Conservation (phyloP, 2,888 invertebrate species). For the Apoda limacodes region DNA sequence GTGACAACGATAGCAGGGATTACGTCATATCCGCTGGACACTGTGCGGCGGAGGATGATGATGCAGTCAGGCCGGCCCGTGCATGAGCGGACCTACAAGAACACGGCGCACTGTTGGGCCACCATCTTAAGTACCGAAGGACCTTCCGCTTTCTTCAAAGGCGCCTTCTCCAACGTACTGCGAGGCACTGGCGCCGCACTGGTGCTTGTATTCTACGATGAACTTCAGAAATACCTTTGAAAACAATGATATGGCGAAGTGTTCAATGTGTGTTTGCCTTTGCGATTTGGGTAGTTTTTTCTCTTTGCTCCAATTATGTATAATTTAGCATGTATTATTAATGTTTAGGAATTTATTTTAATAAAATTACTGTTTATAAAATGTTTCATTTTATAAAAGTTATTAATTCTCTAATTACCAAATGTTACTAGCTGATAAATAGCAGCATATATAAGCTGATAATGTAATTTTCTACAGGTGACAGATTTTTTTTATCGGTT, state of each 20-base stretch:
- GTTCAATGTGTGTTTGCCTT: not conserved
- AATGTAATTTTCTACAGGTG: too few relatives aligned
- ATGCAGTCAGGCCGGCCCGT: conserved; percentile 93
- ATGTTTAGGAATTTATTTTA: too few relatives aligned
- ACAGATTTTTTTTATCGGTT: too few relatives aligned
- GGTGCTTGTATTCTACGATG: conserved; percentile 90
- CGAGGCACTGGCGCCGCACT: conserved; percentile 94
- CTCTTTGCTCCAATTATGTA: too few relatives aligned
- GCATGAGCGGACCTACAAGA: conserved; percentile 86
- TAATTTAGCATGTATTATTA: too few relatives aligned
- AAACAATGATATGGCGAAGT: not conserved
- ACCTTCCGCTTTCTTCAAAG: conserved; percentile 90
- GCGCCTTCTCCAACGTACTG: conserved; percentile 92
- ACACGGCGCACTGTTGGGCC: conserved; percentile 89
- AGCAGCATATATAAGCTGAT: too few relatives aligned
- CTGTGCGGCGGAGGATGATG: conserved; percentile 96
- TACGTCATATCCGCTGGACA: conserved; percentile 95
- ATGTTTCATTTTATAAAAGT: too few relatives aligned
- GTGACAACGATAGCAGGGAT: conserved; percentile 84
- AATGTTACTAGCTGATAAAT: too few relatives aligned
- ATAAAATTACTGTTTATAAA: too few relatives aligned
- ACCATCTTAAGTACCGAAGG: conserved; percentile 87
- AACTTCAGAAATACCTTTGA: conserved; percentile 78
- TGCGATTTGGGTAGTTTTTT: not conserved
- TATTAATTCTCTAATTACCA: too few relatives aligned